Base-by-base conservation (phyloP, 2,113 vertebrate species). In the Python bivittatus region DNA sequence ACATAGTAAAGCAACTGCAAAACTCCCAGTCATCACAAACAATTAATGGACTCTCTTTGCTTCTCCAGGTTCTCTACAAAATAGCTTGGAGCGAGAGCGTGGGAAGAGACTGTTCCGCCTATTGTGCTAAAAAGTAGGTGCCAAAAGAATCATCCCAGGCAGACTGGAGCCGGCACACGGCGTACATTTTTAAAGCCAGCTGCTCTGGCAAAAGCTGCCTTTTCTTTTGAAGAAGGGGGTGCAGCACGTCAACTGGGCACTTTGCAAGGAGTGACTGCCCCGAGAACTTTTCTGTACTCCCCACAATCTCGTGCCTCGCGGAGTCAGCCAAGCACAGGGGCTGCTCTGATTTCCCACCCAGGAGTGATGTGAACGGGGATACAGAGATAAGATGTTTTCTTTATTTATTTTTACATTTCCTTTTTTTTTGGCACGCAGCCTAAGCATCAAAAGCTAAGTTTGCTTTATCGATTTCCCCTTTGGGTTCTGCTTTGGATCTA, bases 71-170 rank as follows among this genome's bases (percentile, higher is more conserved):
- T 83, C 97, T 99, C 94, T 99, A 99, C 97, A 99, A 99, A 97
- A 98, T 98, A 0, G 99, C 99, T 0, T 99, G 99, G 99, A 99
- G 99, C 0, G 99, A 99, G 96, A 99, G 98, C 29, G 96, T 99
- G 53, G 98, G 98, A 0, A 95, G 98, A 90, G 98, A 99, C 97
- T 99, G 99, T 54, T 90, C 98, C 0, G 97, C 99, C 0, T 99
- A 97, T 97, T 99, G 99, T 0, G 99, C 99, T 8, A 99, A 99
- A 94, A 98, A 99, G 99, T 99, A 96, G 95, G 98, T 97, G 93
- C 79, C 89, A 2, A 86, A 38, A 1, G 54, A 42, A 7, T 61
- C 44, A 1, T 58, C 33, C 27, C 52, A 29, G 33, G 12, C 12
- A 3, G 27, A 27, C 15, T 1, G 10, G 90, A 44, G 54, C 22